Evolutionary conservation across 2,113 vertebrate species (phyloP).

Genomic region (Channa maculata): DNA sequence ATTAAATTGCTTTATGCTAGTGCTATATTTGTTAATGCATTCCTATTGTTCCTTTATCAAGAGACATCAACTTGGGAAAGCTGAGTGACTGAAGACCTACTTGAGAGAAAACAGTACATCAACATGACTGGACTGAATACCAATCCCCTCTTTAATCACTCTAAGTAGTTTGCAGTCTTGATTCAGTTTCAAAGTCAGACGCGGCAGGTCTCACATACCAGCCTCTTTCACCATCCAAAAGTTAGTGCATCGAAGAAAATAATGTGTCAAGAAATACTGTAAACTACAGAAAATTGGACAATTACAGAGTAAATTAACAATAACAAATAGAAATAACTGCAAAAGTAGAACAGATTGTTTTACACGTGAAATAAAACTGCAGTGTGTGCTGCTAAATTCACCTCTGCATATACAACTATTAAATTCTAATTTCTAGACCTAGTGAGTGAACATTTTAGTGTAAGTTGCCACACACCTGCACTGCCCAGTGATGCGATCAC

Average conservation of each 20-base stretch:
- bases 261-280: no score
- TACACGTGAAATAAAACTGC: no score
- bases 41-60: not conserved
- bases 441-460: not conserved
- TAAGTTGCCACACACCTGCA: constrained; percentile 86
- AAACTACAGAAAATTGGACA: no score
- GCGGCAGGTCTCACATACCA: constrained; percentile 20
- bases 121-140: not conserved
- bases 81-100: not conserved
- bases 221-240: constrained; percentile 3
- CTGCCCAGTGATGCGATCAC: constrained; percentile 86
- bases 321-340: no score
- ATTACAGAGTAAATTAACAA: no score
- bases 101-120: not conserved
- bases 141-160: constrained; percentile 10
- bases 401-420: not conserved
- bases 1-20: not conserved
- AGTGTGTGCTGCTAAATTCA: no score
- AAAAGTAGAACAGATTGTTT: no score
- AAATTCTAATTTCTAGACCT: not conserved
- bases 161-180: constrained; percentile 4
- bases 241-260: not conserved
- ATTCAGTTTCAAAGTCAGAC: constrained; percentile 14
- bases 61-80: not conserved
- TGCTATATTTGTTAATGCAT: not conserved